Percentiles rank a stretch among this genome's conserved stretches.
phyloP scores from a whole-genome alignment of 2,113 vertebrate genomes.

The Trachemys scripta region DNA sequence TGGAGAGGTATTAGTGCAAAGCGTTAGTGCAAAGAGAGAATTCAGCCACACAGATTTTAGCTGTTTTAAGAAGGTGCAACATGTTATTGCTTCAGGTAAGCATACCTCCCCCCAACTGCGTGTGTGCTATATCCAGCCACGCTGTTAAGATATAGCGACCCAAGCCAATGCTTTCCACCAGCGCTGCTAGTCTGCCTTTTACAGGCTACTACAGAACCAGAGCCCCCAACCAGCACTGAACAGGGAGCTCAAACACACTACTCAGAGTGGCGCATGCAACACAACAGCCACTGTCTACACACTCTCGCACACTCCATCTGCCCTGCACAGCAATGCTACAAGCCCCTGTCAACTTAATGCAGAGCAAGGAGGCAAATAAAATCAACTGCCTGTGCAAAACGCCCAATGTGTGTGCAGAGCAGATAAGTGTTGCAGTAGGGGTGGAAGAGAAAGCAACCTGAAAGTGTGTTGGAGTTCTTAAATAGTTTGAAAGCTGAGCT shows the following conservation, averaged over 20 bases:
- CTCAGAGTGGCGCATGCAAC: not conserved
- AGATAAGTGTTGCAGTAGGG: not conserved
- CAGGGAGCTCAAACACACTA: not conserved
- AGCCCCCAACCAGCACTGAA: not conserved
- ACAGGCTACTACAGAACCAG: not conserved
- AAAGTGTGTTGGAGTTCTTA: not conserved
- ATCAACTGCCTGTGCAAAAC: not conserved
- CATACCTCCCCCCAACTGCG: accelerated
- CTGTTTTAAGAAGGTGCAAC: not conserved
- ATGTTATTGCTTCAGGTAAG: not conserved
- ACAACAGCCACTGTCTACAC: not conserved
- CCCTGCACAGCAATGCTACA: not conserved
- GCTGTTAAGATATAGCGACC: not conserved
- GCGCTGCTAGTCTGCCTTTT: not conserved
- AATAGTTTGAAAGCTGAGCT: not conserved
- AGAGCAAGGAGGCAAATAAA: not conserved
- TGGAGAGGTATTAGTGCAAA: slow-evolving; percentile 74
- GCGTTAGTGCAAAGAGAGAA: slow-evolving; percentile 72
- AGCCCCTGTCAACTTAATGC: not conserved
- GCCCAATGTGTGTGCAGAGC: not conserved
- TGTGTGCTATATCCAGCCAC: not conserved
- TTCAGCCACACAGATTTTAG: not conserved
- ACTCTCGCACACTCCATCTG: not conserved
- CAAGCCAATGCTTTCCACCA: not conserved
- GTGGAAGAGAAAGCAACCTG: not conserved